Evolutionary conservation across 2,888 invertebrate genomes (phyloP), one percentile per base, ranked within the genome.

Genomic region (Cerastis leucographa): DNA sequence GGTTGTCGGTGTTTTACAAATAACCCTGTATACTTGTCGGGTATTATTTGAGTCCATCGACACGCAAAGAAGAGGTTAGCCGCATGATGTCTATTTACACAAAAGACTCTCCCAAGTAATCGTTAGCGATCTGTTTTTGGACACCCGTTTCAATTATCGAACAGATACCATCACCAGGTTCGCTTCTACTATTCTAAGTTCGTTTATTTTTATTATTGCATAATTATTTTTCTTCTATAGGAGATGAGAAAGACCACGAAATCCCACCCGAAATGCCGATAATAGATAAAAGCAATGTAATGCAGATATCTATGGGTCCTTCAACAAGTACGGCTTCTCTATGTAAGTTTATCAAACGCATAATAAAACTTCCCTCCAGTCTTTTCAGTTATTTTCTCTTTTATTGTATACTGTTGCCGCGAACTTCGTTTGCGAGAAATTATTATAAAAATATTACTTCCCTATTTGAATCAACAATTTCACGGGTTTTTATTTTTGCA

Each of bases 191-290:
- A 49, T 49, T 51, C 8, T 3, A 9, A 22, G 0, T 22, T 51
- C 3, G 22, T 51, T 51, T 51, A 49, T 19, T 19, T 0, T 49
- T 19, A 49, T 11, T 6, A 40, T 40, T 8, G 8, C 40, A 8
- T 40, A 3, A 40, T 40, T n/a, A 51, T 59, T 59, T 59, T 59
- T 59, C 8, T 59, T 42, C 7, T 29, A 22, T 54, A 96, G 96
- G 94, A 49, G 95, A 95, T 40, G 96, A 96, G 22, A 96, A 95
- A 87, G 96, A 96, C 8, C 92, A 94, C 65, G 96, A 96, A 80
- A 87, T 92, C 0, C 94, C 92, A 1, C 94, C 94, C 2, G 96
- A 96, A 82, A 91, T 96, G 86, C 95, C 96, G 17, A 88, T 95
- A 25, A 93, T 95, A 87, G 95, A 96, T 78, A 95, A 94, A 86